A percentile compares a stretch with the other conserved stretches of the same genome.
These are phyloP conservation scores for Macroglossus sobrinus DNA, from an alignment of 2,113 vertebrate species.

Conservation along the genomic window DNA sequence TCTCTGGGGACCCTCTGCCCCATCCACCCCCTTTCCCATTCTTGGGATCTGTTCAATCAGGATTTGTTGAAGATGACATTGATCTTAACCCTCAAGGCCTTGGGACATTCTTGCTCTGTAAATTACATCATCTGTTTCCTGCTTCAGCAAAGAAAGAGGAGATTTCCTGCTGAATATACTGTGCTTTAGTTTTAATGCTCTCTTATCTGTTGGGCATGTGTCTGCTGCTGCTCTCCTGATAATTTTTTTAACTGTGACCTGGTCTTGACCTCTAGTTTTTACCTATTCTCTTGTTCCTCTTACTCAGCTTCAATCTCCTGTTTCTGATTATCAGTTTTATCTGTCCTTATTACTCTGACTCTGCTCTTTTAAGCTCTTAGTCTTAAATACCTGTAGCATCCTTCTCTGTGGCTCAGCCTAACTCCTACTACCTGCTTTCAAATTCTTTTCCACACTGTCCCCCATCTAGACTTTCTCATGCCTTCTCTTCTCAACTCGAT, in stretches of 20 bases:
- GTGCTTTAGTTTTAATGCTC: neutral
- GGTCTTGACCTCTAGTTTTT: conserved; percentile 12
- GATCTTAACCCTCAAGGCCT: neutral
- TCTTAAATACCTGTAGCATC: neutral
- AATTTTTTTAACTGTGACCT: neutral
- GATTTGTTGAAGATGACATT: neutral
- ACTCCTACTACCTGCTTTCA: neutral
- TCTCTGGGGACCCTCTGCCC: neutral
- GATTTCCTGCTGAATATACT: neutral
- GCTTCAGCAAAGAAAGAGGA: neutral
- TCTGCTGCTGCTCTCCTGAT: neutral
- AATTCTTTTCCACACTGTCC: neutral
- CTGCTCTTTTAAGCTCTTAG: neutral
- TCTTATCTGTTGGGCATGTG: neutral
- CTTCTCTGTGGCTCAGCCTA: neutral
- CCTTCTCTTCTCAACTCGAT: neutral
- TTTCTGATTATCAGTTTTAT: neutral
- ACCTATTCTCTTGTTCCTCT: neutral
- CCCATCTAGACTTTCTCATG: neutral
- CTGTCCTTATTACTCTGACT: neutral
- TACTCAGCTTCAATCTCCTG: neutral
- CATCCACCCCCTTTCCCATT: too few relatives aligned
- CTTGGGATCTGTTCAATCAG: neutral
- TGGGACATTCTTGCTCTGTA: neutral
- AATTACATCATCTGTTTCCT: conserved; percentile 31